Conservation (phyloP, 1,140 invertebrate species). For the Diorhabda sublineata region DNA sequence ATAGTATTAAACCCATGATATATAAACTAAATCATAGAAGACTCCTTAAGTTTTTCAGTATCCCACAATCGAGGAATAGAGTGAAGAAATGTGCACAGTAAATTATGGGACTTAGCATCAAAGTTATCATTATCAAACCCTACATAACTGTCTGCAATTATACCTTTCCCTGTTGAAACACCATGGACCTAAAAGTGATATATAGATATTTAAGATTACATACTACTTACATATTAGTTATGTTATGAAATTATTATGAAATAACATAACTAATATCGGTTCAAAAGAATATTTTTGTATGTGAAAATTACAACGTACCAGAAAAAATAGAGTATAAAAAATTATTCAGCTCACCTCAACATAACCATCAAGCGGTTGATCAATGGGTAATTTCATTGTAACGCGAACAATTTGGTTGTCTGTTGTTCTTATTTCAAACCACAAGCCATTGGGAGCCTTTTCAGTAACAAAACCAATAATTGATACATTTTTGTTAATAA, state of each 20-base stretch:
- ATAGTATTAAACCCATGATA: no score
- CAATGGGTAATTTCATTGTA: constrained; percentile 14
- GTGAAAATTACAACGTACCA: no score
- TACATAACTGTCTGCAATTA: constrained; percentile 16
- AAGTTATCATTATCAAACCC: constrained; percentile 14
- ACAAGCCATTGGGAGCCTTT: constrained; percentile 12
- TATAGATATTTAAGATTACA: background rate
- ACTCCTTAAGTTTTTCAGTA: background rate
- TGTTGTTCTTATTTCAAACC: constrained; percentile 16
- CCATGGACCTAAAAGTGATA: constrained; percentile 16
- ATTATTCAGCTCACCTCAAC: constrained; percentile 10
- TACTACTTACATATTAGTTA: constrained; percentile 1
- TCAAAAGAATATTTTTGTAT: no score
- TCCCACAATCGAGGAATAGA: constrained; percentile 10
- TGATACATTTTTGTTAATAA: constrained; percentile 13
- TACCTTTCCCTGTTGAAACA: constrained; percentile 15
- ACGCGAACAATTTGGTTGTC: constrained; percentile 15
- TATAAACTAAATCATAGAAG: no score
- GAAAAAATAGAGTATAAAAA: background rate
- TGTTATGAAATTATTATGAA: no score
- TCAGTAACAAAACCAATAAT: constrained; percentile 15
- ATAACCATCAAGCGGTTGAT: constrained; percentile 14
- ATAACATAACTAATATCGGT: no score
- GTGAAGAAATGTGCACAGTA: constrained; percentile 6
- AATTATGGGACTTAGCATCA: constrained; percentile 14